Conservation (phyloP, 2,113 vertebrate species). For the Meles meles region DNA sequence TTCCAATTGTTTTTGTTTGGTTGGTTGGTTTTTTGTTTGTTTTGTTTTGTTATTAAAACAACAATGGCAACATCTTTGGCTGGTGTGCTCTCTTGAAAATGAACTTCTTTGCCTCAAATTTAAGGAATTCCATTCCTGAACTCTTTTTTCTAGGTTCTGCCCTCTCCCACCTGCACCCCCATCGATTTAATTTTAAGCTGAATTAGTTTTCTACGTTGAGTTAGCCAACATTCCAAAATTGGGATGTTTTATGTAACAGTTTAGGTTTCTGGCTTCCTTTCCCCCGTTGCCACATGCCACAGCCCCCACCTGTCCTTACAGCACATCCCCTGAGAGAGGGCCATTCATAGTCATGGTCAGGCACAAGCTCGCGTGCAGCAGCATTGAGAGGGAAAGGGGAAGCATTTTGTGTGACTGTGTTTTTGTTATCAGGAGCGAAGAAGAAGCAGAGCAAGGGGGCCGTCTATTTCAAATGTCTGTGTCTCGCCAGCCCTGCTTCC, state of each 20-base stretch:
- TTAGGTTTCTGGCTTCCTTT: neutral
- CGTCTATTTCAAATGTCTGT: neutral
- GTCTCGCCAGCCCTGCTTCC: neutral
- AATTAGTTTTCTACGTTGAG: neutral
- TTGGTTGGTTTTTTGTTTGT: neutral
- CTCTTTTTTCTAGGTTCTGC: neutral
- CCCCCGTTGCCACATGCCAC: neutral
- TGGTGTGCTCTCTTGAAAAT: neutral
- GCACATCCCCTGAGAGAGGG: rapidly evolving
- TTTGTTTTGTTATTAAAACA: neutral
- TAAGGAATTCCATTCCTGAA: slow-evolving; percentile 7
- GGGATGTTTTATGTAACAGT: neutral
- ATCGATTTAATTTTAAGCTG: neutral
- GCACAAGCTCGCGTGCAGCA: neutral
- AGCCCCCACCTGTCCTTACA: neutral
- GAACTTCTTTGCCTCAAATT: neutral
- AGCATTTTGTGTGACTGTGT: neutral
- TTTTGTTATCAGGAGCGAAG: neutral
- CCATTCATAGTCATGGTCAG: too few relatives aligned
- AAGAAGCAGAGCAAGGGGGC: neutral
- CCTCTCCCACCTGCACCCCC: too few relatives aligned
- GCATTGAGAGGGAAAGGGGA: neutral
- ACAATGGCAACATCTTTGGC: neutral
- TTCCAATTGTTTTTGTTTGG: neutral
- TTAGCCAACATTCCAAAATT: neutral